Conservation (phyloP, 2,888 invertebrate genomes). For the Idaea aversata region DNA sequence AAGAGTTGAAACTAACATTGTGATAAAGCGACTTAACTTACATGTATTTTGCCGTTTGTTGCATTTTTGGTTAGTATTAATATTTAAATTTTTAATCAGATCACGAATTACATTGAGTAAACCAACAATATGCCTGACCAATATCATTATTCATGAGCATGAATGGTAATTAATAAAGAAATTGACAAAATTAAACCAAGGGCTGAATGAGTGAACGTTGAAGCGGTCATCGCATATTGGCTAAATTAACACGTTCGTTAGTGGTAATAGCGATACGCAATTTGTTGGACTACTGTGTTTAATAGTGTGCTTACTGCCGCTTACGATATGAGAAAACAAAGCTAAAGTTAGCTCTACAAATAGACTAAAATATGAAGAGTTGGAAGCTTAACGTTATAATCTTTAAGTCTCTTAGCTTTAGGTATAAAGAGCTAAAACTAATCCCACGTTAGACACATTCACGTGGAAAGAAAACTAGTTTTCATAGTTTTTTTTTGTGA, state of each 20-base stretch:
- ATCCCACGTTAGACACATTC: background rate
- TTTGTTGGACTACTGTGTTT: slow-evolving; percentile 38
- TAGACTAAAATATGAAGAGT: background rate
- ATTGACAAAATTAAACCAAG: slow-evolving; percentile 8
- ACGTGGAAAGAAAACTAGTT: background rate
- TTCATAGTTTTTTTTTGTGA: too few relatives aligned
- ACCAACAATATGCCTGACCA: background rate
- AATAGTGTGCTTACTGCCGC: slow-evolving; percentile 28
- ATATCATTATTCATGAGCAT: slow-evolving; percentile 16
- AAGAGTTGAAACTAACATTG: background rate
- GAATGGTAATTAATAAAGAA: background rate
- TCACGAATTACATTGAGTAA: background rate
- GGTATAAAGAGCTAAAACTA: background rate
- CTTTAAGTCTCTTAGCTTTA: background rate
- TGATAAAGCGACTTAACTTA: background rate
- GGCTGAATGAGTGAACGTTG: background rate
- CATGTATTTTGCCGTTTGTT: too few relatives aligned
- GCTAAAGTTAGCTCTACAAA: background rate
- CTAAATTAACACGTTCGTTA: slow-evolving; percentile 52
- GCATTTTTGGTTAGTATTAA: too few relatives aligned
- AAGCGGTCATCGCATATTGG: slow-evolving; percentile 34
- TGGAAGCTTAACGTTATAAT: background rate
- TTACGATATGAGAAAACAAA: background rate
- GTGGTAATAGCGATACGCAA: slow-evolving; percentile 58
- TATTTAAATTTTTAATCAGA: background rate